Evolutionary conservation across 2,797 vertebrate genomes (phyloP).

Genomic region (Xiphophorus birchmanni): DNA sequence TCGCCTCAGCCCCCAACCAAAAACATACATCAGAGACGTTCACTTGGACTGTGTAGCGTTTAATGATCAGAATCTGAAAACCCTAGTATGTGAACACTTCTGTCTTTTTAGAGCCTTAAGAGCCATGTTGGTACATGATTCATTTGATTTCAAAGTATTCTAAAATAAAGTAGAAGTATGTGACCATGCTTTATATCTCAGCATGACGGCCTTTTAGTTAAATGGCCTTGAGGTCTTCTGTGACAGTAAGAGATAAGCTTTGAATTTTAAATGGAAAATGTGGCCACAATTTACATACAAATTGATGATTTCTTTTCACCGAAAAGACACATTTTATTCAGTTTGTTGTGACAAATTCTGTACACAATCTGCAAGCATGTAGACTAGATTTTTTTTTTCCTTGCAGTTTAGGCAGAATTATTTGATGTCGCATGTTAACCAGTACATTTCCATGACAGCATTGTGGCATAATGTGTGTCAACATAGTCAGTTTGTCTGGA

Average conservation of each 20-base stretch:
- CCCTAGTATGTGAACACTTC: background rate
- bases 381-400: constrained; percentile 16
- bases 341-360: constrained; percentile 25
- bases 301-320: constrained; percentile 1
- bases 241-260: background rate
- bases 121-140: background rate
- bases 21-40: background rate
- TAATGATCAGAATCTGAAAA: background rate
- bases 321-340: constrained; percentile 3
- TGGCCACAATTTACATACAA: background rate
- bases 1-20: background rate
- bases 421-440: constrained; percentile 62
- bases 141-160: background rate
- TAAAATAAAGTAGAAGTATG: background rate
- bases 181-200: background rate
- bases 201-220: background rate
- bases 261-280: constrained; percentile 2
- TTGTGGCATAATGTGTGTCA: constrained; percentile 70
- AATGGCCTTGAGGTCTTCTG: background rate
- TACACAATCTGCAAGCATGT: constrained; percentile 10
- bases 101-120: background rate
- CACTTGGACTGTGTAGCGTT: background rate
- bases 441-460: constrained; percentile 63
- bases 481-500: constrained; percentile 64
- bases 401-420: constrained; percentile 56